Conservation (phyloP, 2,113 vertebrate genomes). For the Xiphias gladius region DNA sequence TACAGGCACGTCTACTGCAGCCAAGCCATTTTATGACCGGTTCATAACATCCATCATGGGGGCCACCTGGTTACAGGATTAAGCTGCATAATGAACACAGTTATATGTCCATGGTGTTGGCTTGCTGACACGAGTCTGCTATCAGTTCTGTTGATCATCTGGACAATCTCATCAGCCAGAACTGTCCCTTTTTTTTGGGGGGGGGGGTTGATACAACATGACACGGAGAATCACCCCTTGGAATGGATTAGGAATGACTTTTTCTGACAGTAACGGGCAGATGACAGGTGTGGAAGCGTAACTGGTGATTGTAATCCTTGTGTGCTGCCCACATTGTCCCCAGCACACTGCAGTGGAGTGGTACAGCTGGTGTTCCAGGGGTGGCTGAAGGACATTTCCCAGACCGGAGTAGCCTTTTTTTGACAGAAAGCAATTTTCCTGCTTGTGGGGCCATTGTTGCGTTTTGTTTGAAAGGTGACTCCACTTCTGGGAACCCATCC, state of each 20-base stretch:
- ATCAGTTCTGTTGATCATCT: conserved; percentile 7
- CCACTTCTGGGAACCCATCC: conserved; percentile 32
- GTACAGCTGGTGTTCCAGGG: conserved; percentile 12
- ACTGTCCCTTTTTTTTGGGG: conserved; percentile 15
- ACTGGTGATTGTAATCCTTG: conserved; percentile 19
- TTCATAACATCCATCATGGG: conserved; percentile 53
- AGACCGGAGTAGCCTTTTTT: conserved; percentile 1
- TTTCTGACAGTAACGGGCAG: neutral
- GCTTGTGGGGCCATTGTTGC: conserved; percentile 30
- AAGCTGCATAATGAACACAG: conserved; percentile 41
- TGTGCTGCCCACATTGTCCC: conserved; percentile 5
- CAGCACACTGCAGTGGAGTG: conserved; percentile 7
- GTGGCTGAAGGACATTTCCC: conserved; percentile 58
- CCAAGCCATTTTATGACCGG: conserved; percentile 24
- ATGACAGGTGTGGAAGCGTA: neutral
- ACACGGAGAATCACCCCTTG: neutral
- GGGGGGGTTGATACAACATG: too few species aligned
- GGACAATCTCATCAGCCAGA: conserved; percentile 25
- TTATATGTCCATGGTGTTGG: conserved; percentile 6
- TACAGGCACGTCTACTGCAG: conserved; percentile 8
- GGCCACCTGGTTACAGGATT: conserved; percentile 40
- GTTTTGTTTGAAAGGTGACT: conserved; percentile 63
- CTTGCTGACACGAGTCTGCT: conserved; percentile 5
- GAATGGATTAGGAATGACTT: conserved; percentile 14
- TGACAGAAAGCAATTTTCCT: conserved; percentile 66